A percentile compares a stretch with the other conserved stretches of the same genome.
Conservation (phyloP, 2,113 vertebrate genomes). For the Isichthys henryi region DNA sequence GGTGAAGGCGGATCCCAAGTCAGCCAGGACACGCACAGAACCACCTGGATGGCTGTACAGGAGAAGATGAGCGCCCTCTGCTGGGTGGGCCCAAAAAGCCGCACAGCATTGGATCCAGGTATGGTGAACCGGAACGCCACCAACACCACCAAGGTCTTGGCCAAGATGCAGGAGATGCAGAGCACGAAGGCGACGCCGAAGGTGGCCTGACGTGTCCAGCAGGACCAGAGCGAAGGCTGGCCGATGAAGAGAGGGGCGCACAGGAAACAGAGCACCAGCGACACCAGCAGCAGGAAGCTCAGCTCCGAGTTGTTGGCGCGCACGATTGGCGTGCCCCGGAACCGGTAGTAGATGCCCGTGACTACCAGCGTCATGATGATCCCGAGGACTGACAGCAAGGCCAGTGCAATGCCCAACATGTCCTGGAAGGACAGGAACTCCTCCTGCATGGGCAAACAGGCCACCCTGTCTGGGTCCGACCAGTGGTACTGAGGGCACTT, state of each 20-base stretch:
- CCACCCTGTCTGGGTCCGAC: conserved; percentile 51
- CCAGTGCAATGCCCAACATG: conserved; percentile 57
- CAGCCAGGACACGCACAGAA: conserved; percentile 52
- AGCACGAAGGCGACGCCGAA: conserved; percentile 63
- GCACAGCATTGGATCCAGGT: conserved; percentile 39
- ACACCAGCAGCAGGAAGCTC: conserved; percentile 59
- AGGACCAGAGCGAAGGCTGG: conserved; percentile 52
- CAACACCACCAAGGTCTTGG: conserved; percentile 62
- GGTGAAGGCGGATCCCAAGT: conserved; percentile 47
- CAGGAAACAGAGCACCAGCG: conserved; percentile 60
- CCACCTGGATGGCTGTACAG: conserved; percentile 55
- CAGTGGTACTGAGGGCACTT: conserved; percentile 56
- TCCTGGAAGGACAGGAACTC: conserved; percentile 60
- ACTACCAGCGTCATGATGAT: conserved; percentile 42
- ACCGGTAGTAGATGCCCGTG: conserved; percentile 47
- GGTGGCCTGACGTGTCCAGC: conserved; percentile 50
- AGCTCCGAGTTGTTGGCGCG: conserved; percentile 65
- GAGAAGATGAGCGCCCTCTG: conserved; percentile 51
- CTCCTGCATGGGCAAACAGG: conserved; percentile 50
- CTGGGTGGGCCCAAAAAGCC: conserved; percentile 51
- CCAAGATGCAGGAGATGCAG: conserved; percentile 64
- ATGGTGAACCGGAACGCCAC: conserved; percentile 49
- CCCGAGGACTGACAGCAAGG: conserved; percentile 48
- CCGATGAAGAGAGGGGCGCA: conserved; percentile 59
- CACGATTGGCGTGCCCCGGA: conserved; percentile 55